Evolutionary conservation across 2,113 vertebrate genomes (phyloP).

Genomic region (Rutilus rutilus): DNA sequence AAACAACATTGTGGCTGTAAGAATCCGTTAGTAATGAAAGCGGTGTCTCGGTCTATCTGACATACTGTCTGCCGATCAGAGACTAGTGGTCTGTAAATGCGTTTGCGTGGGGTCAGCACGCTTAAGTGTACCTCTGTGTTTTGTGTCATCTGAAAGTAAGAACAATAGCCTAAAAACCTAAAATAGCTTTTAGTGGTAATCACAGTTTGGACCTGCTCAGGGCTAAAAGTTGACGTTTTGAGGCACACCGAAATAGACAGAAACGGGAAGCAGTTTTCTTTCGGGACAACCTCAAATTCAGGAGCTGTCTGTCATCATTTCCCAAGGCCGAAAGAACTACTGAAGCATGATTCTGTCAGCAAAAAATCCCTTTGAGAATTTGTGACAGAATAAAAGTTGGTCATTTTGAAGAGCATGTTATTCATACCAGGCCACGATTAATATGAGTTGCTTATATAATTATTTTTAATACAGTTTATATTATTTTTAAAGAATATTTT

Average conservation of each 20-base stretch:
- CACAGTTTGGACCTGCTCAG: neutral
- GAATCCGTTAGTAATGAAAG: neutral
- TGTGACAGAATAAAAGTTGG: neutral
- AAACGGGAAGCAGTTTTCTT: slow-evolving; percentile 29
- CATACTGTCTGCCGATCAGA: neutral
- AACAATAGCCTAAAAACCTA: slow-evolving; percentile 2
- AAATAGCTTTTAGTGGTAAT: slow-evolving; percentile 1
- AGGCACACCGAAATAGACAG: slow-evolving; percentile 21
- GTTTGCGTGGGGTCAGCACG: neutral
- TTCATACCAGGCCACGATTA: neutral
- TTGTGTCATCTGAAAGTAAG: neutral
- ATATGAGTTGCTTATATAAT: neutral
- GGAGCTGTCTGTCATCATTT: slow-evolving; percentile 41
- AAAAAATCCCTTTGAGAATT: slow-evolving; percentile 2
- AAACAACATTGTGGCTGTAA: neutral
- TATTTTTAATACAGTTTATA: neutral
- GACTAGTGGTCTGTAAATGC: neutral
- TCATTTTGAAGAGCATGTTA: neutral
- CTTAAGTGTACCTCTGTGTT: slow-evolving; percentile 5
- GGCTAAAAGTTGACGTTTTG: slow-evolving; percentile 1
- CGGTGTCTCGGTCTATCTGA: neutral
- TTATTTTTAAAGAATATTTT: neutral
- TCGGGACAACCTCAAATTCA: slow-evolving; percentile 3
- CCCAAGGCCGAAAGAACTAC: neutral
- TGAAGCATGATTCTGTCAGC: neutral